These are phyloP conservation scores for Coenobita brevimanus DNA, from an alignment of 1,140 invertebrate genomes.

Conservation along the genomic window DNA sequence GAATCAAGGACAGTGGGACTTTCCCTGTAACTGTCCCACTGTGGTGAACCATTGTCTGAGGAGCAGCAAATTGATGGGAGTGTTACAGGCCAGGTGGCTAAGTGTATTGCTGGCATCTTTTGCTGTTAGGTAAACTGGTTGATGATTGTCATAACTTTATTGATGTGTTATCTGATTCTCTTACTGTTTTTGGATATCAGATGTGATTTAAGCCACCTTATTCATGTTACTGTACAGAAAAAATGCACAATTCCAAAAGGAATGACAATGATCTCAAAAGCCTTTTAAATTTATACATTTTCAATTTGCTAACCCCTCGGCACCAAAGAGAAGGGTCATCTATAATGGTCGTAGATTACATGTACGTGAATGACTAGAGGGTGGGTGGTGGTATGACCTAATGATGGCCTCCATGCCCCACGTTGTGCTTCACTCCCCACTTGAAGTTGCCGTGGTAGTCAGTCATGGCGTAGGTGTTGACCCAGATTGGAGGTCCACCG, in stretches of 20 bases:
- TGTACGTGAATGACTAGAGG: conserved; percentile 48
- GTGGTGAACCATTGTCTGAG: neutral
- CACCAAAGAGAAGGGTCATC: neutral
- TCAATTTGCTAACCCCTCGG: neutral
- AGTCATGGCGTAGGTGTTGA: conserved; percentile 72
- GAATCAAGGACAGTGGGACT: neutral
- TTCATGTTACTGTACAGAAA: too few relatives aligned
- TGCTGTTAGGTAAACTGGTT: too few relatives aligned
- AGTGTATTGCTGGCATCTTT: too few relatives aligned
- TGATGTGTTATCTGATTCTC: too few relatives aligned
- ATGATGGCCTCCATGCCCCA: conserved; percentile 60
- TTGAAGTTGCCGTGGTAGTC: conserved; percentile 73
- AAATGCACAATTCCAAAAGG: too few relatives aligned
- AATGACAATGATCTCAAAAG: too few relatives aligned
- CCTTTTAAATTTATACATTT: too few relatives aligned
- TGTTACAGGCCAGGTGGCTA: too few relatives aligned
- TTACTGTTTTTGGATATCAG: too few relatives aligned
- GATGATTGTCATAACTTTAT: too few relatives aligned
- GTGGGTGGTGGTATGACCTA: neutral
- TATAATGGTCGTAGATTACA: conserved; percentile 19
- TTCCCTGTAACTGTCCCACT: neutral
- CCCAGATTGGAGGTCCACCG: conserved; percentile 61
- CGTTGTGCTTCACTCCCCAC: conserved; percentile 73
- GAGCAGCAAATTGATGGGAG: too few relatives aligned
- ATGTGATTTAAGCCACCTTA: too few relatives aligned